phyloP scores from a whole-genome alignment of 2,113 vertebrate genomes.

The Lepus timidus region DNA sequence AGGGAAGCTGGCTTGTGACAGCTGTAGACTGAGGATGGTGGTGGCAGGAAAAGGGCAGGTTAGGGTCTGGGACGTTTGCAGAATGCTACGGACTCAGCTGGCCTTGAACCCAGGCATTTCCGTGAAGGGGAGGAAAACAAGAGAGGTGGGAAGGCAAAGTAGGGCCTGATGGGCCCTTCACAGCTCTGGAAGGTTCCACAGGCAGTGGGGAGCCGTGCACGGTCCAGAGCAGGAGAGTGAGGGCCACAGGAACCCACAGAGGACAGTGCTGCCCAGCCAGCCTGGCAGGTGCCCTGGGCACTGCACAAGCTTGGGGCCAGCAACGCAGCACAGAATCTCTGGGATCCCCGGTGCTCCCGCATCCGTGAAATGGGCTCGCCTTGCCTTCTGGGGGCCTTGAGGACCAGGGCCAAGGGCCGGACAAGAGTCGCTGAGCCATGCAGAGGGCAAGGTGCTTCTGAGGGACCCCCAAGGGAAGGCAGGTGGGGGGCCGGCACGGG shows the following conservation, averaged over 20 bases:
- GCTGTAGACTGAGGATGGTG: background rate
- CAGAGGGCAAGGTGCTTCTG: background rate
- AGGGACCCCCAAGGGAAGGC: background rate
- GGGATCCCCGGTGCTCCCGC: background rate
- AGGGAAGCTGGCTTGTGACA: background rate
- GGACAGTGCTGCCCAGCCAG: too few species aligned
- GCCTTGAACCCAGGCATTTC: background rate
- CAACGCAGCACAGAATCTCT: background rate
- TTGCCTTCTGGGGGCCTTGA: background rate
- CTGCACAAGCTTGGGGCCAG: background rate
- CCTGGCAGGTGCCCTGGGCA: too few species aligned
- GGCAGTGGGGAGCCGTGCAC: background rate
- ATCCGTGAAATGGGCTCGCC: background rate
- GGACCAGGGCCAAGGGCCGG: too few species aligned
- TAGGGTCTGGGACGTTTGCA: background rate
- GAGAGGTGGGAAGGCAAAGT: background rate
- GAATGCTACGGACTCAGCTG: background rate
- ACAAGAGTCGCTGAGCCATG: background rate
- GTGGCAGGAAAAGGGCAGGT: background rate
- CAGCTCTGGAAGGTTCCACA: background rate
- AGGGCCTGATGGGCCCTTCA: background rate
- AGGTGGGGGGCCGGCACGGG: background rate
- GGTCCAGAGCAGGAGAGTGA: background rate
- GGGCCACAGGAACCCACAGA: fast-evolving
- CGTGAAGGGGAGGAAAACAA: background rate